Conservation (phyloP, 1,140 invertebrate genomes). For the Triops cancriformis region DNA sequence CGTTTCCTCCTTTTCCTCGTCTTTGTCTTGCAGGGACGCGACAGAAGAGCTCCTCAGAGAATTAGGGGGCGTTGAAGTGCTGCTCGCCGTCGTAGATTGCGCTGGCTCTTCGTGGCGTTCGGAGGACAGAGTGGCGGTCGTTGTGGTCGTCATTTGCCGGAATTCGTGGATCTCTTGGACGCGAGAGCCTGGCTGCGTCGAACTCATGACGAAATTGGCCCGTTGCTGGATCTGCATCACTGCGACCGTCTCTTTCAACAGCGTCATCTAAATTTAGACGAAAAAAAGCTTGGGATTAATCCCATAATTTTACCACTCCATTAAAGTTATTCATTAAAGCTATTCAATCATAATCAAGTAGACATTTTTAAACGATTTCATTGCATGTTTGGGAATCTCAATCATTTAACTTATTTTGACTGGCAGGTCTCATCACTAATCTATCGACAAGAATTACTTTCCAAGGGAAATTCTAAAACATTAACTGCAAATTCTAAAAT, state of each 20-base stretch:
- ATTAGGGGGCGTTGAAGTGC: neutral
- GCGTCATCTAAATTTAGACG: neutral
- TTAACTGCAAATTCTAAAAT: too few species aligned
- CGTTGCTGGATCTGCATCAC: slow-evolving; percentile 11
- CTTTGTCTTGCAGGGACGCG: neutral
- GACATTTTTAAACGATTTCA: too few species aligned
- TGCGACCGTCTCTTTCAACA: neutral
- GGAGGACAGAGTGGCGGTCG: neutral
- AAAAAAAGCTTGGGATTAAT: too few species aligned
- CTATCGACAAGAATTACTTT: too few species aligned
- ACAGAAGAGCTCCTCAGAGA: neutral
- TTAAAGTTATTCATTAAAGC: too few species aligned
- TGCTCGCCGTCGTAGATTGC: neutral
- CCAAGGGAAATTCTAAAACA: too few species aligned
- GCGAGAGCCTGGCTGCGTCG: neutral
- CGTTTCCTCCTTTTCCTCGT: neutral
- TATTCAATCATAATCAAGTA: too few species aligned
- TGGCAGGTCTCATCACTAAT: too few species aligned
- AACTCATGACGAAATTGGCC: neutral
- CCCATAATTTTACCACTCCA: too few species aligned
- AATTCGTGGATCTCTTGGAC: neutral
- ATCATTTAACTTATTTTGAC: too few species aligned
- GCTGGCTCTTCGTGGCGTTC: neutral
- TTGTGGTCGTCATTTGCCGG: neutral
- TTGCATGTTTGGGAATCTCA: too few species aligned